phyloP scores from a whole-genome alignment of 2,113 vertebrate species.

The Etia nguti region DNA sequence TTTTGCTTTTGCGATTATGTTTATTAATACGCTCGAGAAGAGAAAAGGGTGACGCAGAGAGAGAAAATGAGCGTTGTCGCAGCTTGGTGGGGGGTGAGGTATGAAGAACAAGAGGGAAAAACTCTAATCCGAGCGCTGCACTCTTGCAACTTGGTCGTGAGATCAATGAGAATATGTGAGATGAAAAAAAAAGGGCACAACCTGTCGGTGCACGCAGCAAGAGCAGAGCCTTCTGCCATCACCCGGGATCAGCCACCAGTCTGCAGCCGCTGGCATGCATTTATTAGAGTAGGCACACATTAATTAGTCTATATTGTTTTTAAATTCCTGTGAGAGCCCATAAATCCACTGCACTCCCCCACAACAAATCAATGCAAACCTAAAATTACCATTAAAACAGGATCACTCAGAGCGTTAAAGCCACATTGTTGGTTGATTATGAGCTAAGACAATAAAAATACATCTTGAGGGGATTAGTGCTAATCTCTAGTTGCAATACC shows the following conservation, averaged over 20 bases:
- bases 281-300: not conserved
- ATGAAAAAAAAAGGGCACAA: not conserved
- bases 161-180: slow-evolving; percentile 2
- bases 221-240: not conserved
- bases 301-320: slow-evolving; percentile 45
- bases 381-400: slow-evolving; percentile 40
- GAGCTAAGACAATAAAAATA: slow-evolving; percentile 28
- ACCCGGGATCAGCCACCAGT: not conserved
- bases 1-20: not conserved
- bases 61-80: not conserved
- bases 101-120: not conserved
- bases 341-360: not conserved
- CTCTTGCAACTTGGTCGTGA: not conserved
- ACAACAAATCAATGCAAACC: slow-evolving; percentile 46
- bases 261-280: not conserved
- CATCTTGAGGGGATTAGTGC: slow-evolving; percentile 52
- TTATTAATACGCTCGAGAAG: not conserved
- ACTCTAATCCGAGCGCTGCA: not conserved
- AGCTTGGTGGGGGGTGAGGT: not conserved
- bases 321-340: slow-evolving; percentile 16
- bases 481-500: slow-evolving; percentile 44
- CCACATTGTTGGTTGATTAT: slow-evolving; percentile 41
- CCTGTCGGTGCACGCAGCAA: not conserved
- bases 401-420: slow-evolving; percentile 25
- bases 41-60: not conserved